Percentiles rank a stretch among this genome's conserved stretches.
These are phyloP conservation scores for Flabesymbios commensalis DNA, from an alignment of 2,888 invertebrate genomes.

Conservation along the genomic window DNA sequence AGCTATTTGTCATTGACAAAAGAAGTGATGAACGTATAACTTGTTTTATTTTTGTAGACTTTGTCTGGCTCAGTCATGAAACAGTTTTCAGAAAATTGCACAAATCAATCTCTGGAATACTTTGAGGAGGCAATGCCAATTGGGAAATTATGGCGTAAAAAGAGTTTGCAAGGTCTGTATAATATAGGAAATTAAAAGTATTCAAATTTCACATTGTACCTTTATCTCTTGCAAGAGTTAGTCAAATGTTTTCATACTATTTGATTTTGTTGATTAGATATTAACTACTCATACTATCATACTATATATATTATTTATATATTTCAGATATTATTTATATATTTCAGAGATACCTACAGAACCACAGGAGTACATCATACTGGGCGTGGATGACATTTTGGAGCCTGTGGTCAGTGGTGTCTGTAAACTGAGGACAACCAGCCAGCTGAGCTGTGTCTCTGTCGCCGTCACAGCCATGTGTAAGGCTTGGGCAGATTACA, in stretches of 20 bases:
- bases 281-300: neutral
- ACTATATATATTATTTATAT: neutral
- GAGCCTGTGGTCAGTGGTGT: conserved; percentile 53
- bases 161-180: conserved; percentile 41
- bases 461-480: conserved; percentile 50
- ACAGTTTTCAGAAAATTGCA: conserved; percentile 45
- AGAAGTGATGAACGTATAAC: too few species aligned
- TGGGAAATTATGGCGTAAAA: conserved; percentile 52
- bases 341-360: conserved; percentile 42
- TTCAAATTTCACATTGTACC: too few species aligned
- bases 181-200: too few species aligned
- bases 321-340: too few species aligned
- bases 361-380: conserved; percentile 48
- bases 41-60: conserved; percentile 33
- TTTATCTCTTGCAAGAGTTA: too few species aligned
- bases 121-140: conserved; percentile 52
- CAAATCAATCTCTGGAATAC: conserved; percentile 40
- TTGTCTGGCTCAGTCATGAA: conserved; percentile 47
- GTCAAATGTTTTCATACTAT: too few species aligned
- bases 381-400: conserved; percentile 49
- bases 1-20: too few species aligned
- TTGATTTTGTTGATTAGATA: neutral
- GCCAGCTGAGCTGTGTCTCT: conserved; percentile 52
- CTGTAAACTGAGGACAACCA: conserved; percentile 44
- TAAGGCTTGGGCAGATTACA: conserved; percentile 53